Evolutionary conservation across 1,140 invertebrate genomes (phyloP), one percentile per base, ranked within the genome.

Genomic region (Caenorhabditis elegans): DNA sequence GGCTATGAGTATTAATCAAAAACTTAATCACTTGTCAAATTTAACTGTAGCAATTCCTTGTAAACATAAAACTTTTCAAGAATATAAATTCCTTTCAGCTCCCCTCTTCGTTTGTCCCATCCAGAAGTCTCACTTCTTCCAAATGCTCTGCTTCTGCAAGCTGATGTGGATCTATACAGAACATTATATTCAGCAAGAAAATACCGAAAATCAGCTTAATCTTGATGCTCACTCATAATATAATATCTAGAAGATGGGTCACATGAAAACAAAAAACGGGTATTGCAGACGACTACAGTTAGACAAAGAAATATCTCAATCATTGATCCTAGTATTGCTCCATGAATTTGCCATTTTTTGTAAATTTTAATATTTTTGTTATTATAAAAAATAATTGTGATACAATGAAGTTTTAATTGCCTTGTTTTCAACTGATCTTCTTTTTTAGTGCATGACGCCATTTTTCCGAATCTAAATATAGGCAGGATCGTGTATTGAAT

Each of bases 161-260:
- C 78, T 0, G 80, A 83, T 28, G 77, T 79, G 10, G 82, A 83
- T 39, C 76, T 83, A 15, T 83, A 83, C 77, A 70, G 80, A 53
- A 70, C 82, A 19, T 49, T 83, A 11, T 83, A 78, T 26, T 70
- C 60, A 2, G 60, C 60, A 3, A 39, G 60, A 22, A 70, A 70
- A 39, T 15, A 31, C 3, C n/a, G 60, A 22, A 70, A 70, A 70
- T 10, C 34, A 3, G 60, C 34, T 11, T 70, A 22, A 70, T 2
- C 17, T 10, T 34, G 26, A 17, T 28, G 22, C 6, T 15, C 53
- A n/a, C 43, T 39, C 28, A 6, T 2, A 24, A 22, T n/a, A 24
- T 19, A 22, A 70, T 70, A 70, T 70, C 34, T 39, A 39, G 34
- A 70, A 43, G 17, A 39, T 70, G 60, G 34, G 60, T 70, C 43